Percentiles rank a stretch among this genome's conserved stretches.
Conservation (phyloP, 2,113 vertebrate species). For the Terrapene triunguis region DNA sequence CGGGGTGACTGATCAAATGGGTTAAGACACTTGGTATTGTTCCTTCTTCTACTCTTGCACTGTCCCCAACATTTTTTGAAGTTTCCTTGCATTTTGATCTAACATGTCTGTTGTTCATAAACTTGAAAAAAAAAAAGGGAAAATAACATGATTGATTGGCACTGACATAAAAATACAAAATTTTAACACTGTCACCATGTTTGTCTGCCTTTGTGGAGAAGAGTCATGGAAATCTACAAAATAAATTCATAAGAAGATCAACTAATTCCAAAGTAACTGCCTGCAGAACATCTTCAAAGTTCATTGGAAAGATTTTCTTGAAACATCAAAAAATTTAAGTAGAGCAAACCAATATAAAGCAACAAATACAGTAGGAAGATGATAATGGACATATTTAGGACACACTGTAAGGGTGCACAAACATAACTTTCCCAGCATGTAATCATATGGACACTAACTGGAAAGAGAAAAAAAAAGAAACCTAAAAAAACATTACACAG, state of each 20-base stretch:
- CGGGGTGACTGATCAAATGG: neutral
- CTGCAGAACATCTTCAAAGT: neutral
- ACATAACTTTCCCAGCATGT: neutral
- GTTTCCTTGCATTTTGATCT: neutral
- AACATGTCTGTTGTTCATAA: neutral
- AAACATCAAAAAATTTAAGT: neutral
- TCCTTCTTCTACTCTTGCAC: neutral
- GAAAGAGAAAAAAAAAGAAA: neutral
- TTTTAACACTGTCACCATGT: neutral
- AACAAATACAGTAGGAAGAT: neutral
- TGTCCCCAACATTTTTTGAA: neutral
- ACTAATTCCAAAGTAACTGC: neutral
- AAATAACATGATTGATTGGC: neutral
- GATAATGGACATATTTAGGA: neutral
- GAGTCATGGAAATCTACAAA: neutral
- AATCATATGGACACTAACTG: neutral
- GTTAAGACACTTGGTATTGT: neutral
- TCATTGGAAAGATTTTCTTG: neutral
- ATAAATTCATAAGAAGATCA: neutral
- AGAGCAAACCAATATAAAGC: neutral
- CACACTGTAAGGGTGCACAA: neutral
- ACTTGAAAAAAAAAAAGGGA: neutral
- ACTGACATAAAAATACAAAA: neutral
- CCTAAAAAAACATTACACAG: neutral
- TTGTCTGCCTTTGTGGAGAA: neutral